Conservation (phyloP, 2,113 vertebrate species). For the Bubo blakistoni region DNA sequence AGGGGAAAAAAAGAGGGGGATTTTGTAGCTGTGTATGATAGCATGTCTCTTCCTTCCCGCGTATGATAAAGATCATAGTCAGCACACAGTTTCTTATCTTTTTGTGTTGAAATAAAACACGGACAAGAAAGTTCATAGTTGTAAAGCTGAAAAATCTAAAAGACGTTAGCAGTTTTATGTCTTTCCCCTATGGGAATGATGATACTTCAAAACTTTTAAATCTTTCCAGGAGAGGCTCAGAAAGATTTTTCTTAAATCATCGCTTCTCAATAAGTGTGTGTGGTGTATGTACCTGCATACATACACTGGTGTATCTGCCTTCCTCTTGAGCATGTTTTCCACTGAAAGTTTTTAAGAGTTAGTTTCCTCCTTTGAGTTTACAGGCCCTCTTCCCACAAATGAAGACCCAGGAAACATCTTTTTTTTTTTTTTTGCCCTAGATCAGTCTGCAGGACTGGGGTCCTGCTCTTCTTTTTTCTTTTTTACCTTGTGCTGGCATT, state of each 20-base stretch:
- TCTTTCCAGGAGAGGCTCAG: not conserved
- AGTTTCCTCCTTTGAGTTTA: not conserved
- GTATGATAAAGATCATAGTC: not conserved
- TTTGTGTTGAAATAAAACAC: not conserved
- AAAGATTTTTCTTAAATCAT: not conserved
- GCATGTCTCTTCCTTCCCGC: not conserved
- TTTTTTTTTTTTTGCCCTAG: accelerated
- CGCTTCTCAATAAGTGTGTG: not conserved
- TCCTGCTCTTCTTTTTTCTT: not conserved
- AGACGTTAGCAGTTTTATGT: not conserved
- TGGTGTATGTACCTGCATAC: accelerated
- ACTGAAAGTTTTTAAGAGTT: not conserved
- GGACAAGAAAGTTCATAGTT: not conserved
- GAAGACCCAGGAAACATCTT: not conserved
- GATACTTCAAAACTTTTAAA: not conserved
- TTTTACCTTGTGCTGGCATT: not conserved
- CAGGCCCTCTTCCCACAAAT: not conserved
- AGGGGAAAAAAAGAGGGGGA: not conserved
- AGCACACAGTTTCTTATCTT: not conserved
- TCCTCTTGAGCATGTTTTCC: not conserved
- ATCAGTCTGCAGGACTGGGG: not conserved
- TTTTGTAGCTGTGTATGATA: not conserved
- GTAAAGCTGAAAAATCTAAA: not conserved
- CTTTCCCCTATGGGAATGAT: not conserved
- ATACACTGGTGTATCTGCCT: not conserved